phyloP scores from a whole-genome alignment of 2,113 vertebrate genomes.

The Conger conger region DNA sequence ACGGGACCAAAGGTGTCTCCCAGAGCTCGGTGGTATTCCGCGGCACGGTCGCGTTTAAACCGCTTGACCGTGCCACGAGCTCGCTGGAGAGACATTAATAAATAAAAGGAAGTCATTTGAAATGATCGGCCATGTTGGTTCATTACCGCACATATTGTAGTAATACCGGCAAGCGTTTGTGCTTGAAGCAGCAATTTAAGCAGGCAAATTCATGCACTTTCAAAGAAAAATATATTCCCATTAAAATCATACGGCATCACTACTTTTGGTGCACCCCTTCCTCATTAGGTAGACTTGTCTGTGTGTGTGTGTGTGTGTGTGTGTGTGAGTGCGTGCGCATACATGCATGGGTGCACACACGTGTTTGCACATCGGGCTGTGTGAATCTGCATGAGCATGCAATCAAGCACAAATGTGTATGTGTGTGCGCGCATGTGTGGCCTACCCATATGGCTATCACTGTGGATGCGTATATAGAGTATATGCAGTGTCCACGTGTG shows the following conservation, averaged over 20 bases:
- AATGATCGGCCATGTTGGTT: not conserved
- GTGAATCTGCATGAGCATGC: not conserved
- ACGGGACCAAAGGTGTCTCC: slow-evolving; percentile 64
- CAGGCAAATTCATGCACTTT: not conserved
- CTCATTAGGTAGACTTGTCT: not conserved
- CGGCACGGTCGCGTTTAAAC: slow-evolving; percentile 33
- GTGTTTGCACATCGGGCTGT: not conserved
- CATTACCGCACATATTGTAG: not conserved
- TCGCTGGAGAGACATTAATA: not conserved
- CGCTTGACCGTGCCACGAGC: not conserved
- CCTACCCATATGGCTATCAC: not conserved
- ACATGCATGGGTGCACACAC: not conserved
- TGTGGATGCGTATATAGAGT: no score
- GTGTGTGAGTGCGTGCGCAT: not conserved
- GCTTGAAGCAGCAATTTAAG: not conserved
- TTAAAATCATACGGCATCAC: not conserved
- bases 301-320: not conserved
- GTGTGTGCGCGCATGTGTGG: not conserved
- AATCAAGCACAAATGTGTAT: not conserved
- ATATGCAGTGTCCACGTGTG: not conserved
- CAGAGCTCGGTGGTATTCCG: slow-evolving; percentile 56
- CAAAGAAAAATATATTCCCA: not conserved
- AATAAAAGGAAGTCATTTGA: not conserved
- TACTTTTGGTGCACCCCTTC: not conserved
- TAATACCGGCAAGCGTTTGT: not conserved